Base-by-base conservation (phyloP, 2,113 vertebrate genomes). In the Sinocyclocheilus grahami region DNA sequence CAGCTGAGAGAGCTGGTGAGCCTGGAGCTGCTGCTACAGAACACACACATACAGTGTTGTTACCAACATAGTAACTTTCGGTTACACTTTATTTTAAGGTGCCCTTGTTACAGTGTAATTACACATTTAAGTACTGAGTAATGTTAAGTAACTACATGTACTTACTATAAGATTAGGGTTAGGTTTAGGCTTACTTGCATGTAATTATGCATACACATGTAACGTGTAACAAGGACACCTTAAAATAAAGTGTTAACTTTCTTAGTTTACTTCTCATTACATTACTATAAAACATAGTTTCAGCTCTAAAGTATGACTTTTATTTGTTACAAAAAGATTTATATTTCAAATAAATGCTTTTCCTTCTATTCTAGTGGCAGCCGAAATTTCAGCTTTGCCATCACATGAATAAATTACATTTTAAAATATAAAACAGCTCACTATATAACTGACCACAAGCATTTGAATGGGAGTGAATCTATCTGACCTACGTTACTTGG, bases 1-100 rank as follows among this genome's bases (percentile, higher is more conserved):
- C 85, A 99, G 96, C 96, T 99, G 98, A 0, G 98, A 99, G 90
- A 99, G 96, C 95, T 99, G 97, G 86, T 99, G 98, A 82, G 97
- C 98, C 90, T 99, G 97, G 86, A 99, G 97, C 95, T 99, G 98
- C 96, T 99, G 97, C 98, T 99, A 93, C 89, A 94, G 89, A 71
- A 86, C 92, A 94, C 0, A 84, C 75, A 75, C 90, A 91, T 88
- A 42, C 53, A 9, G 22, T 42, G 30, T 55, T 39, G 24, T 39
- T 12, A 80, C 33, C 16, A 7, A 20, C 4, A 37, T 39, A 20
- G 51, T 20, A 55, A 20, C 8, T 10, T 71, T 20, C 18, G 1
- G 8, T 71, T 71, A 39, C 67, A 39, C 67, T 37, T 37, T 9
- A 20, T 55, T 55, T 55, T 55, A 5, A 53, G 51, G 4, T 53